These are phyloP conservation scores for Calidris pugnax DNA, from an alignment of 2,113 vertebrate genomes.

Conservation along the genomic window DNA sequence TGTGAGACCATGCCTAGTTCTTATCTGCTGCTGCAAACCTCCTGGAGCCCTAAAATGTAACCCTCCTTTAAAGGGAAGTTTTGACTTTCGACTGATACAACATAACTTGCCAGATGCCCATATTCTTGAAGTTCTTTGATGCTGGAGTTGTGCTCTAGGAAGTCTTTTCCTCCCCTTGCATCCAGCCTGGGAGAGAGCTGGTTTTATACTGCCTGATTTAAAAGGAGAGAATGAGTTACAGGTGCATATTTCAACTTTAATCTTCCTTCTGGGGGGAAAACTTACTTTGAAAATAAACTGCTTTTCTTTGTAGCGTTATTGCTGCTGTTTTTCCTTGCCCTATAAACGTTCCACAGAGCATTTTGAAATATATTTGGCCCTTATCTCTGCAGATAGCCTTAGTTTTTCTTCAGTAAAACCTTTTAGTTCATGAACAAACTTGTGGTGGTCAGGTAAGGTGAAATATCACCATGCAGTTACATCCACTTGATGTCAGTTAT, in stretches of 20 bases:
- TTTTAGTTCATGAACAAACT: background rate
- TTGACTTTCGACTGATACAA: background rate
- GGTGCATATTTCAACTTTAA: background rate
- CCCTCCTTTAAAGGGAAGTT: background rate
- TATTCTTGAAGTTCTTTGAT: background rate
- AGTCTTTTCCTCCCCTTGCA: background rate
- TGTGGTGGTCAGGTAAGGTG: background rate
- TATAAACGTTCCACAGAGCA: background rate
- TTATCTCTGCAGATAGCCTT: background rate
- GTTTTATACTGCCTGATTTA: background rate
- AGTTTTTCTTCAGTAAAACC: background rate
- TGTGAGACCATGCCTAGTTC: background rate
- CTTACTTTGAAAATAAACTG: background rate
- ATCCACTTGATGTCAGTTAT: background rate
- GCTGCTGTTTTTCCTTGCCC: background rate
- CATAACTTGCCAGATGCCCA: background rate
- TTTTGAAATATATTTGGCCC: background rate
- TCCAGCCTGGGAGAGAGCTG: background rate
- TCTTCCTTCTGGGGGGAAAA: background rate
- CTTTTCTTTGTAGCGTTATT: background rate
- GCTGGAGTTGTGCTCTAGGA: background rate
- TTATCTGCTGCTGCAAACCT: background rate
- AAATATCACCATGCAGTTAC: background rate
- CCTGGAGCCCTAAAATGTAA: background rate
- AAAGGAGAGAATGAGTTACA: constrained; percentile 2